Evolutionary conservation across 2,113 vertebrate species (phyloP).

Genomic region (Pygoscelis antarcticus): DNA sequence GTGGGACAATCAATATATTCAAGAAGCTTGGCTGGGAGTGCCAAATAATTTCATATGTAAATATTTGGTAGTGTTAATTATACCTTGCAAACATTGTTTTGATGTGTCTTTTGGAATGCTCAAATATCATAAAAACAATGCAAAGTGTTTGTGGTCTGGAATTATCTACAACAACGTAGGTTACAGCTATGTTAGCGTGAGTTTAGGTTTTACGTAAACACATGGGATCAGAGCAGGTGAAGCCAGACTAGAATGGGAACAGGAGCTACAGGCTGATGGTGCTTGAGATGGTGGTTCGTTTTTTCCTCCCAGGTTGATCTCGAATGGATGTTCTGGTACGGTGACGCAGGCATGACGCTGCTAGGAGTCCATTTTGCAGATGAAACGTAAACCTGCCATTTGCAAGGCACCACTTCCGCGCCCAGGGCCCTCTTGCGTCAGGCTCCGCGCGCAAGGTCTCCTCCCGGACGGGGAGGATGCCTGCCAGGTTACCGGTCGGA

Average conservation of each 20-base stretch:
- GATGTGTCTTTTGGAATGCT: background rate
- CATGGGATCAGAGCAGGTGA: background rate
- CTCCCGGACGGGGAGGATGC: background rate
- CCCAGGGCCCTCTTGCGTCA: background rate
- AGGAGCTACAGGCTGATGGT: background rate
- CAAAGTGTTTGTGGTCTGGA: background rate
- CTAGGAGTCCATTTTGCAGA: background rate
- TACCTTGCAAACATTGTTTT: background rate
- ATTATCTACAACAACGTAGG: background rate
- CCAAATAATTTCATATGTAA: background rate
- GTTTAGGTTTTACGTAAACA: background rate
- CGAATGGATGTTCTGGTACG: background rate
- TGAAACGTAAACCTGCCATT: background rate
- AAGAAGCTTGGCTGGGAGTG: background rate
- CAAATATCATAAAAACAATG: background rate
- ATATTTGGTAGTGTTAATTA: background rate
- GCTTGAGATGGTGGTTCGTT: background rate
- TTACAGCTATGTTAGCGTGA: background rate
- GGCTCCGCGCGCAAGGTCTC: background rate
- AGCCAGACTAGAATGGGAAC: background rate
- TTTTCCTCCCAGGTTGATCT: background rate
- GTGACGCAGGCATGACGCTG: background rate
- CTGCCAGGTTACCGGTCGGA: background rate
- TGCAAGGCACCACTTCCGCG: background rate
- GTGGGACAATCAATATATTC: background rate